Evolutionary conservation across 2,113 vertebrate genomes (phyloP).

Genomic region (Vidua macroura): DNA sequence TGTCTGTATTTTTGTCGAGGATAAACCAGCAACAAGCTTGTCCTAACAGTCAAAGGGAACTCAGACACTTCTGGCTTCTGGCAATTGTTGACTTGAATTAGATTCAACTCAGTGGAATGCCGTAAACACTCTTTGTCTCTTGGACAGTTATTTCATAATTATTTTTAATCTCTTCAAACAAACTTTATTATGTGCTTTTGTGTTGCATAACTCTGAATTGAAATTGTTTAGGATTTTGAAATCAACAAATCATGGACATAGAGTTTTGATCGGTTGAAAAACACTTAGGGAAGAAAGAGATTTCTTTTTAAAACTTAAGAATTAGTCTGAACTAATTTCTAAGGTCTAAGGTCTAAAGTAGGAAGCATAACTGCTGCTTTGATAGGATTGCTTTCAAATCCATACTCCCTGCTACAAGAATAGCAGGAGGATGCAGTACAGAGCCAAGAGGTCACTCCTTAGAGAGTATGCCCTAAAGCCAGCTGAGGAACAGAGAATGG

Average conservation of each 20-base stretch:
- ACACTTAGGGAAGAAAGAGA: background rate
- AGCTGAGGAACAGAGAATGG: background rate
- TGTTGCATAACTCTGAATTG: background rate
- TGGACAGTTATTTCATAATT: background rate
- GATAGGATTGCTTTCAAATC: background rate
- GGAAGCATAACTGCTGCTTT: background rate
- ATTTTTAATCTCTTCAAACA: conserved; percentile 22
- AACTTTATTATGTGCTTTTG: background rate
- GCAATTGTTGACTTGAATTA: conserved; percentile 9
- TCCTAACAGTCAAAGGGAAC: background rate
- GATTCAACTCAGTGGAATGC: background rate
- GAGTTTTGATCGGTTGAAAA: background rate
- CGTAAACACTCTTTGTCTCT: background rate
- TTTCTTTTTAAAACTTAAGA: background rate
- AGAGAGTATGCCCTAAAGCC: background rate
- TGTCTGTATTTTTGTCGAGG: background rate
- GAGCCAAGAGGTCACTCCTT: background rate
- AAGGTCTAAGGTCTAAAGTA: background rate
- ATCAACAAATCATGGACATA: background rate
- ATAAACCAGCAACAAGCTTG: background rate
- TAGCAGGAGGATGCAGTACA: background rate
- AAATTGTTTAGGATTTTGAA: background rate
- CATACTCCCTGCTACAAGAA: background rate
- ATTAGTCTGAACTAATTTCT: background rate
- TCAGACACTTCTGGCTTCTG: background rate